Conservation (phyloP, 2,888 invertebrate genomes). For the Apotomis betuletana region DNA sequence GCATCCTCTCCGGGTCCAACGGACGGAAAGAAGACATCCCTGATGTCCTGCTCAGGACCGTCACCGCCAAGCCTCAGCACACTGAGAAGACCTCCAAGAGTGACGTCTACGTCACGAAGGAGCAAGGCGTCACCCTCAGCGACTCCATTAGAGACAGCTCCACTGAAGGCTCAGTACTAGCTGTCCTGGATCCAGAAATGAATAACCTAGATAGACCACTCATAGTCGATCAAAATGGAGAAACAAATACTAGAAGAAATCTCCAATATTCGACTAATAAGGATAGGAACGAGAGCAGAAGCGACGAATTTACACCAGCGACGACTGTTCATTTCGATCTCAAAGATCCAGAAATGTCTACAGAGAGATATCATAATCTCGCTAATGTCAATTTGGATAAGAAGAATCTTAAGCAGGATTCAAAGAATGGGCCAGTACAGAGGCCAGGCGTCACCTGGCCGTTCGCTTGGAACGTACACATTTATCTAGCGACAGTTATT, state of each 20-base stretch:
- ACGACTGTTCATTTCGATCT: constrained; percentile 78
- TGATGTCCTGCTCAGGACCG: constrained; percentile 88
- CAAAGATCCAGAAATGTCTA: constrained; percentile 79
- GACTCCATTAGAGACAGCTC: constrained; percentile 73
- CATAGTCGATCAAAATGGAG: constrained; percentile 77
- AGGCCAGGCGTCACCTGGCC: constrained; percentile 87
- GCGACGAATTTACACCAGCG: constrained; percentile 72
- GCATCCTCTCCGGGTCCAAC: constrained; percentile 93
- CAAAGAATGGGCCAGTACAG: constrained; percentile 71
- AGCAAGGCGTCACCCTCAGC: constrained; percentile 74
- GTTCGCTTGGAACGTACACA: constrained; percentile 95
- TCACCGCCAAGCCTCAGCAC: constrained; percentile 84
- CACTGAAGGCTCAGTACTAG: constrained; percentile 77
- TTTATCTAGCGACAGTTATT: constrained; percentile 92
- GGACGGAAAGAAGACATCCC: constrained; percentile 92
- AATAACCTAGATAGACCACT: constrained; percentile 80
- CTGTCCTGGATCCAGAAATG: constrained; percentile 80
- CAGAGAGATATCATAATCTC: constrained; percentile 83
- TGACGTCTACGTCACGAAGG: constrained; percentile 74
- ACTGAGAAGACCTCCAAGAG: constrained; percentile 75
- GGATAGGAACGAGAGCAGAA: constrained; percentile 67
- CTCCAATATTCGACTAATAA: constrained; percentile 77
- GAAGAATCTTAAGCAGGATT: constrained; percentile 73
- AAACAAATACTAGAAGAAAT: constrained; percentile 79
- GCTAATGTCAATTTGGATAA: constrained; percentile 84